Base-by-base conservation (phyloP, 2,113 vertebrate genomes). In the Lasiurus borealis region DNA sequence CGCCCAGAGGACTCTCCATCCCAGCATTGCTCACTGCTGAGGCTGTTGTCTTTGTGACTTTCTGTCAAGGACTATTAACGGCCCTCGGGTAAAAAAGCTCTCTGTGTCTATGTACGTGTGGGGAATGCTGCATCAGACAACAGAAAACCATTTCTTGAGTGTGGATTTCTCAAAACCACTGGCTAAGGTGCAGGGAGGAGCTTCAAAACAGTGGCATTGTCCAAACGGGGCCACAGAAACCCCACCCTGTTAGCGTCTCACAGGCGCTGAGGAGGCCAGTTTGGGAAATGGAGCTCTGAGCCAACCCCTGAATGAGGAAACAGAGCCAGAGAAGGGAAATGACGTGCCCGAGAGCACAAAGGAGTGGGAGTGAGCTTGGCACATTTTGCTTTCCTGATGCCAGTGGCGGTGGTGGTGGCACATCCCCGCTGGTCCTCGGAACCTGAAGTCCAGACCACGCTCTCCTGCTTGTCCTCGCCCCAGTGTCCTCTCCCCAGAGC, bases 321-420 rank as follows among this genome's bases (percentile, higher is more conserved):
- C 52, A 5, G 57, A 82, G 9, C 50, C 40, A 13, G 78, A 46
- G 7, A 27, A 44, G 14, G 78, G 54, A 50, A 87, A 0, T 40
- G 9, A 50, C 36, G 9, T 23, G n/a, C 31, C 6, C 14, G 6
- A 6, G 27, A 36, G 69, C 25, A 11, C 62, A 15, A 25, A 29
- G 14, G 8, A 18, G 14, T 4, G 46, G 57, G 11, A 5, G 6
- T 7, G 78, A 81, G 15, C 52, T 27, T 36, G 6, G 36, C 5
- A 1, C 0, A 0, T 23, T 23, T 3, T 2, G 9, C 8, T 27
- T 57, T 44, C 34, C 44, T 6, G 21, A 29, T 12, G 34, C 80
- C 14, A 18, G 40, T 14, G 13, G 6, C n/a, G 4, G 18, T 4
- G 2, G 25, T 14, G 0, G 36, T 29, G 6, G 69, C 23, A 25